These are phyloP conservation scores for Xiphorhynchus elegans DNA, from an alignment of 2,113 vertebrate species.

Conservation along the genomic window DNA sequence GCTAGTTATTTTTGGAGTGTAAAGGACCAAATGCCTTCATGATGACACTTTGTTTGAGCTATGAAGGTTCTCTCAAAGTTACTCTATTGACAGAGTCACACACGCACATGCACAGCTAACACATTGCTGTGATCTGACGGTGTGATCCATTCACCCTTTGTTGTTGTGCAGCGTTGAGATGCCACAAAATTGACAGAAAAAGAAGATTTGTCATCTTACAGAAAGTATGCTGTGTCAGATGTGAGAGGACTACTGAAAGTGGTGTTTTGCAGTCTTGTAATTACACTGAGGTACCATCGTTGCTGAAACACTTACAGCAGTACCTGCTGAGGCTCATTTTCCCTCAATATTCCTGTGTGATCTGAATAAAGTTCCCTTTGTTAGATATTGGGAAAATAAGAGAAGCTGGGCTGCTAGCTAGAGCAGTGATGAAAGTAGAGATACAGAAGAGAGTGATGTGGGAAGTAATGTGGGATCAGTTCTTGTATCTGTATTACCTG, in stretches of 20 bases:
- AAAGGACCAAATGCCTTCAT: background rate
- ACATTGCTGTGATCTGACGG: background rate
- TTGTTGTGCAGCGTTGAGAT: background rate
- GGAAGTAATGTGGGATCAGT: background rate
- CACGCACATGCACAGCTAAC: background rate
- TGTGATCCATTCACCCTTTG: background rate
- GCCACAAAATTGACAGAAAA: background rate
- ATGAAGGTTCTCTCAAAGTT: background rate
- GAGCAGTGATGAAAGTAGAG: background rate
- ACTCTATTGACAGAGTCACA: background rate
- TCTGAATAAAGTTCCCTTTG: background rate
- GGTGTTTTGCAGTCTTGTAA: background rate
- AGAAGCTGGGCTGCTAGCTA: background rate
- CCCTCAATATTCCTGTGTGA: background rate
- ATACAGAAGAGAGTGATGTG: background rate
- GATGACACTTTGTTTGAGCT: background rate
- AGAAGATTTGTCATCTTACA: background rate
- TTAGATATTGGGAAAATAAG: background rate
- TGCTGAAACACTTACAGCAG: background rate
- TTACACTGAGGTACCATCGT: background rate
- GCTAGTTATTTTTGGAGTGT: background rate
- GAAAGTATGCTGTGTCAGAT: background rate
- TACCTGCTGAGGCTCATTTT: background rate
- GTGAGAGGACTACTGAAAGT: background rate
- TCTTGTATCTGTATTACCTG: background rate